Conservation (phyloP, 2,888 invertebrate species). For the Camponotus fellah region DNA sequence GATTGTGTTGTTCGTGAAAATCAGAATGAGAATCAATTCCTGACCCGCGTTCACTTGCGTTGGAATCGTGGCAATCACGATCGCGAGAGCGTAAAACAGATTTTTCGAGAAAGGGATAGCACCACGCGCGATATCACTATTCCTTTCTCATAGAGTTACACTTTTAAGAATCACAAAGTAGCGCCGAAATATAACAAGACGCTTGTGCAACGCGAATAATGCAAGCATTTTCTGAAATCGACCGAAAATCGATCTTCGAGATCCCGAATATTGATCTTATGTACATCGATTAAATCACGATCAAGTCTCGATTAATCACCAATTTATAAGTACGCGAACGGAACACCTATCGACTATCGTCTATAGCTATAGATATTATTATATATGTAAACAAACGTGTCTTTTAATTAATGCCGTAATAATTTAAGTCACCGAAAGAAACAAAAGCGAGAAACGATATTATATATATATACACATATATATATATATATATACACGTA, state of each 20-base stretch:
- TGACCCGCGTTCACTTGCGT: background rate
- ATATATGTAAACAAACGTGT: constrained; percentile 45
- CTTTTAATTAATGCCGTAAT: constrained; percentile 45
- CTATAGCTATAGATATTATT: constrained; percentile 38
- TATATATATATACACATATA: constrained; percentile 7
- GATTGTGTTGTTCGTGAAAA: background rate
- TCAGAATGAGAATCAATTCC: constrained; percentile 3
- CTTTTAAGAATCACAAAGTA: background rate
- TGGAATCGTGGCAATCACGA: background rate
- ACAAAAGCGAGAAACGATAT: constrained; percentile 31
- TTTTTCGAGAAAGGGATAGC: too few species aligned
- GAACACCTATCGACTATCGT: constrained; percentile 36
- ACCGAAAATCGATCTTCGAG: constrained; percentile 27
- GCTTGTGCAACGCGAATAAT: constrained; percentile 3
- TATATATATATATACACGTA: background rate
- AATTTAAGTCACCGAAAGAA: constrained; percentile 35
- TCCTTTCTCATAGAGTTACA: background rate
- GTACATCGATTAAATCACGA: background rate
- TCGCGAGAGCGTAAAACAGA: background rate
- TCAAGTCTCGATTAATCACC: constrained; percentile 18
- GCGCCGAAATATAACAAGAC: background rate
- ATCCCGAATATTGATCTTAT: background rate
- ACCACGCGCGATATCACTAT: background rate
- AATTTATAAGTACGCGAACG: constrained; percentile 3
- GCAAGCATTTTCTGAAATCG: constrained; percentile 7